Conservation (phyloP, 2,797 vertebrate genomes). For the Prionace glauca region DNA sequence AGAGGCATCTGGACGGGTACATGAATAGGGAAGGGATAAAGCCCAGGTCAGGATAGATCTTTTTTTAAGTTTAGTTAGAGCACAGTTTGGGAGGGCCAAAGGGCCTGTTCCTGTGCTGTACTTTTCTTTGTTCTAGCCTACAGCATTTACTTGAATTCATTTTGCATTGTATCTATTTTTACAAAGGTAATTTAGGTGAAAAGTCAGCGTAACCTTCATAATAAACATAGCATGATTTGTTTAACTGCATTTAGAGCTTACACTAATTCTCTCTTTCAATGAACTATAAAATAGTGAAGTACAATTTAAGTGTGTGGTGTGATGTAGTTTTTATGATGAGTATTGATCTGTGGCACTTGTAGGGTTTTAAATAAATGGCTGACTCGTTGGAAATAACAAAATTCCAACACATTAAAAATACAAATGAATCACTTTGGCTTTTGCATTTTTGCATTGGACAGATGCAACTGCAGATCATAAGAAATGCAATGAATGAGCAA, state of each 20-base stretch:
- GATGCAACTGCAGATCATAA: not conserved
- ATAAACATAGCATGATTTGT: not conserved
- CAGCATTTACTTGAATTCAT: not conserved
- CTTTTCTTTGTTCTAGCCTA: not conserved
- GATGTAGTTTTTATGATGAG: not conserved
- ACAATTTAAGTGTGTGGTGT: not conserved
- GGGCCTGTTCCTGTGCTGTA: no score
- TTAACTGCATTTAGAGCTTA: not conserved
- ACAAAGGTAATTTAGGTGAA: not conserved
- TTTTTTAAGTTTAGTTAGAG: no score
- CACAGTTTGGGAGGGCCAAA: no score
- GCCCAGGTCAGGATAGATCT: no score
- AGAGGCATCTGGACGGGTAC: no score
- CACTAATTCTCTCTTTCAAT: not conserved
- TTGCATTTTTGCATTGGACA: not conserved
- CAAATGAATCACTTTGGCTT: not conserved
- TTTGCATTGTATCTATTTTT: not conserved
- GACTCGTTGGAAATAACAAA: not conserved
- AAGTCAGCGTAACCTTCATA: not conserved
- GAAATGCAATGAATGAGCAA: not conserved
- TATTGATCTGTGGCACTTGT: not conserved
- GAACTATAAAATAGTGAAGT: not conserved
- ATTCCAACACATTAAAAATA: slow-evolving; percentile 8
- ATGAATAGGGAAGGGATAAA: no score
- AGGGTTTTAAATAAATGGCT: not conserved